Percentiles rank a stretch among this genome's conserved stretches.
These are phyloP conservation scores for Origma solitaria DNA, from an alignment of 2,113 vertebrate species.

Conservation along the genomic window DNA sequence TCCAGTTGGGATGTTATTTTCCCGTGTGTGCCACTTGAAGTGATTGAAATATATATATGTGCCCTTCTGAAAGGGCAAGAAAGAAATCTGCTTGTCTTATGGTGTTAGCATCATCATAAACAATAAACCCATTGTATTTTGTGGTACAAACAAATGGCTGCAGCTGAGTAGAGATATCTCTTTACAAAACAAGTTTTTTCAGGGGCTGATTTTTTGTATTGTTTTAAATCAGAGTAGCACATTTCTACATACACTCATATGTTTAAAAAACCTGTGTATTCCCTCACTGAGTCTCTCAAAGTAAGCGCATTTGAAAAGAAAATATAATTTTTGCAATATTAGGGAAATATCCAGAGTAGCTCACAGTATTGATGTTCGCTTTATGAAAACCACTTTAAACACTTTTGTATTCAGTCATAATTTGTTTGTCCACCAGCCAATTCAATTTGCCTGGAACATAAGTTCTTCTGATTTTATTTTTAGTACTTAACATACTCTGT, in stretches of 20 bases:
- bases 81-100: background rate
- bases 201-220: background rate
- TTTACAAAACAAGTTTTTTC: background rate
- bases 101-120: background rate
- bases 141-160: background rate
- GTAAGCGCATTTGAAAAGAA: background rate
- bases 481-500: background rate
- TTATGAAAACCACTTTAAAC: background rate
- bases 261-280: background rate
- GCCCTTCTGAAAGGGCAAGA: background rate
- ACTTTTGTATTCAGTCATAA: background rate
- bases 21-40: background rate
- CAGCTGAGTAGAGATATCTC: background rate
- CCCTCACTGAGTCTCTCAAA: background rate
- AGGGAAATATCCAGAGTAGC: background rate
- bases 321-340: background rate
- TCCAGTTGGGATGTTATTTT: background rate
- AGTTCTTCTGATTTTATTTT: background rate
- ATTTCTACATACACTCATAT: background rate
- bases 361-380: background rate
- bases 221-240: background rate
- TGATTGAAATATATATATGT: background rate
- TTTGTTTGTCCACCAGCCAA: background rate
- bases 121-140: background rate
- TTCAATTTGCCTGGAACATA: background rate